Evolutionary conservation across 2,888 invertebrate species (phyloP), one percentile per base, ranked within the genome.

Genomic region (Xylota sylvarum): DNA sequence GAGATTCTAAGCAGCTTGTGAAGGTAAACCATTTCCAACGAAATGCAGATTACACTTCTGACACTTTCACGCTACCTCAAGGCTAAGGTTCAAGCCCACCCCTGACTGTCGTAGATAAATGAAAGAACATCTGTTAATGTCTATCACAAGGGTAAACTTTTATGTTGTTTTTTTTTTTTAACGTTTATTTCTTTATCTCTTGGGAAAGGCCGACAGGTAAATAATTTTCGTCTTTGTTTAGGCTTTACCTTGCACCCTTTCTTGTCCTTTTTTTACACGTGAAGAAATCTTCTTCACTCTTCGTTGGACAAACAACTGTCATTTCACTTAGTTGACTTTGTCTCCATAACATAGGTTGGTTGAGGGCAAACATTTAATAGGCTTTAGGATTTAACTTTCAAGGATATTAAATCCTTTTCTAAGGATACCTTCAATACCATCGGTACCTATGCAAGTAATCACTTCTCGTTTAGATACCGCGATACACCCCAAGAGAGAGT

Each of bases 261-360:
- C 19, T 19, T 9, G n/a, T n/a, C n/a, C 32, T 4, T 32, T 32
- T 7, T 14, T 4, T n/a, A 4, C 14, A 3, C 9, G 23, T 0
- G 12, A 14, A 30, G 30, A 30, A n/a, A 55, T 30, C n/a, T n/a
- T n/a, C n/a, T n/a, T n/a, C n/a, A n/a, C n/a, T n/a, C n/a, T n/a
- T n/a, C 64, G 46, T 37, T 48, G 32, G 10, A 70, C 14, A 52
- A 17, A 23, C 60, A 40, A 9, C 37, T 56, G 56, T 46, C 70
- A 46, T 70, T 60, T 37, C 23, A 46, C 32, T 35, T 74, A 37
- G 46, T 74, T 74, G 55, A 65, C 46, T 65, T 12, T 65, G 64
- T 65, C 32, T 40, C 3, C 30, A 32, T 64, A 32, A 40, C 46
- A 72, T 12, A 60, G 14, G 30, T 37, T 3, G 23, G 23, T 23